Evolutionary conservation across 2,888 invertebrate genomes (phyloP).

Genomic region (Latheticus oryzae): DNA sequence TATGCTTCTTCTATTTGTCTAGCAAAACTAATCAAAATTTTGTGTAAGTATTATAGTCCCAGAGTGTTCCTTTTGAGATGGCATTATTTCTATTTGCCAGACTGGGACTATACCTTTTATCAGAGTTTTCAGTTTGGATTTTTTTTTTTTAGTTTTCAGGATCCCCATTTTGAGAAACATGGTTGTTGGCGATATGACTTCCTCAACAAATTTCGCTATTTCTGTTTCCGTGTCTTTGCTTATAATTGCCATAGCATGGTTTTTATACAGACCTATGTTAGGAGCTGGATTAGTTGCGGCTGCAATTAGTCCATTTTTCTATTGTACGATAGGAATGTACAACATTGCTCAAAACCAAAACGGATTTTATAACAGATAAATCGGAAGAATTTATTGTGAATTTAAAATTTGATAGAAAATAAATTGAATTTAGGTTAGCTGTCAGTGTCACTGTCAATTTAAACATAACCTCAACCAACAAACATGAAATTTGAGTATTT

Average conservation of each 20-base stretch:
- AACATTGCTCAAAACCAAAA: slow-evolving; percentile 54
- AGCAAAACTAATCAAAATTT: slow-evolving; percentile 56
- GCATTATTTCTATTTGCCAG: not conserved
- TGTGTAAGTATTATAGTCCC: slow-evolving; percentile 56
- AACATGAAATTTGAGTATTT: slow-evolving; percentile 16
- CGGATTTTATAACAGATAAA: slow-evolving; percentile 43
- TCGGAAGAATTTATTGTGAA: slow-evolving; percentile 1
- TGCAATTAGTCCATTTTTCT: slow-evolving; percentile 68
- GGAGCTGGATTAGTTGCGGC: slow-evolving; percentile 68
- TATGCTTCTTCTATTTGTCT: slow-evolving; percentile 76
- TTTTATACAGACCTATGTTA: slow-evolving; percentile 68
- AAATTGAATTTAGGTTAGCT: not conserved
- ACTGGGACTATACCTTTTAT: not conserved
- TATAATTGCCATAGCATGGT: slow-evolving; percentile 69
- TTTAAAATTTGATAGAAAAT: too few species aligned
- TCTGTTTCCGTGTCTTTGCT: slow-evolving; percentile 67
- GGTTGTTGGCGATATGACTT: slow-evolving; percentile 63
- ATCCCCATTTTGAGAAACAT: slow-evolving; percentile 55
- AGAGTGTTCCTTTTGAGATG: too few species aligned
- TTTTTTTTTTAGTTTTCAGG: slow-evolving; percentile 56
- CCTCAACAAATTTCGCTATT: slow-evolving; percentile 65
- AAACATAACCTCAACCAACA: slow-evolving; percentile 35
- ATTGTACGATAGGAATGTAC: slow-evolving; percentile 64
- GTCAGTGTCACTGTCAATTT: not conserved
- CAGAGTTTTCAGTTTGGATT: not conserved